Conservation (phyloP, 2,797 vertebrate genomes). For the Chelmon rostratus region DNA sequence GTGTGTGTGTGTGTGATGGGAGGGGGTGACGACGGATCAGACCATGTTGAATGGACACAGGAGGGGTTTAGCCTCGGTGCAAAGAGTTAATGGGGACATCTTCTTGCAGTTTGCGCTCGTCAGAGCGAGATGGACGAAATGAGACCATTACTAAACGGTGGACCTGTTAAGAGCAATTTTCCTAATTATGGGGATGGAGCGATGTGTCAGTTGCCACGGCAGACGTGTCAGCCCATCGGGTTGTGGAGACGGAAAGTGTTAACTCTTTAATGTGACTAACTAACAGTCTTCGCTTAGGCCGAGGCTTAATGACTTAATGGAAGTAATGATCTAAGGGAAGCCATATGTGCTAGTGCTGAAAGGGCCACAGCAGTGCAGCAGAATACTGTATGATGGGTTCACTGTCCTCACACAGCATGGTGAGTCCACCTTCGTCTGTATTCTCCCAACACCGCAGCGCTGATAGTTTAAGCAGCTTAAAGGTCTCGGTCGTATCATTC, state of each 20-base stretch:
- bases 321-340: constrained; percentile 82
- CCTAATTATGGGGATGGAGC: constrained; percentile 91
- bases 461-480: not conserved
- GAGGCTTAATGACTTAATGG: constrained; percentile 83
- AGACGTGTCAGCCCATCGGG: constrained; percentile 84
- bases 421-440: constrained; percentile 4
- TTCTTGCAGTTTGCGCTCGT: constrained; percentile 93
- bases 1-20: constrained; percentile 18
- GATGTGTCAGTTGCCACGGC: constrained; percentile 82
- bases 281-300: constrained; percentile 75
- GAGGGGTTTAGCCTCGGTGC: constrained; percentile 82
- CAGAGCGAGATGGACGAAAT: constrained; percentile 86
- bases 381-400: constrained; percentile 32
- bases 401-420: constrained; percentile 27
- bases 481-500: not conserved
- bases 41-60: constrained; percentile 83
- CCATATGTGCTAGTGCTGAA: constrained; percentile 77
- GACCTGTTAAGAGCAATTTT: constrained; percentile 91
- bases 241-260: constrained; percentile 79
- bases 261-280: constrained; percentile 82
- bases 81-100: constrained; percentile 91
- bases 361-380: constrained; percentile 49
- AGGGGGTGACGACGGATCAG: constrained; percentile 54
- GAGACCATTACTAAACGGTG: constrained; percentile 90
- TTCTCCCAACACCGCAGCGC: not conserved